Percentiles rank a stretch among this genome's conserved stretches.
Evolutionary conservation across 2,113 vertebrate species (phyloP).

Genomic region (Chaenogobius annularis): DNA sequence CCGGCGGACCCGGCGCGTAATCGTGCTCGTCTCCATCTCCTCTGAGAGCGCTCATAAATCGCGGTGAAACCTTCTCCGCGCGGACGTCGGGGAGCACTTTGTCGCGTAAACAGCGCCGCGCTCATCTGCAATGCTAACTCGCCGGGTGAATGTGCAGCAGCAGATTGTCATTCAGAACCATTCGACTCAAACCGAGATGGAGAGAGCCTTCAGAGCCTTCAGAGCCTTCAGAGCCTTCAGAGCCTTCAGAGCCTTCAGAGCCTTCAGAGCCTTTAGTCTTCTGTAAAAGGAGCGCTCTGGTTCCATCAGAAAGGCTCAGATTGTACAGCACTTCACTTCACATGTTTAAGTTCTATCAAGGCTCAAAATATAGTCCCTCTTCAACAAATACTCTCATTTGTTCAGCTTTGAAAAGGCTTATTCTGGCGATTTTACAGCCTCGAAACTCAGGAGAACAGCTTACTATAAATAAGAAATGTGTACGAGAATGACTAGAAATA

Average conservation of each 20-base stretch:
- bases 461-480: no score
- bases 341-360: no score
- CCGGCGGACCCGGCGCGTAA: constrained; percentile 12
- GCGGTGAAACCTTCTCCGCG: constrained; percentile 20
- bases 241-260: no score
- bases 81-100: constrained; percentile 28
- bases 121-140: constrained; percentile 48
- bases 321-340: no score
- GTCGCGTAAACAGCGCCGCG: constrained; percentile 40
- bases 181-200: constrained; percentile 42
- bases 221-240: no score
- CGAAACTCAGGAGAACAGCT: no score
- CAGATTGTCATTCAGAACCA: constrained; percentile 31
- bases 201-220: constrained; percentile 25
- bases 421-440: no score
- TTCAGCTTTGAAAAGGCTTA: no score
- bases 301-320: no score
- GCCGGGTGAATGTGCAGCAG: constrained; percentile 25
- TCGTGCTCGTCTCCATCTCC: constrained; percentile 7
- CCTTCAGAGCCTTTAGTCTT: background rate
- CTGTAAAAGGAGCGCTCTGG: background rate
- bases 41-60: constrained; percentile 27
- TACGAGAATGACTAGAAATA: no score
- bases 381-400: no score
- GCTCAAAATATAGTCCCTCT: no score